These are phyloP conservation scores for Dendrophyllia cribrosa DNA, from an alignment of 64 coral and sea anemone genomes.

Conservation along the genomic window DNA sequence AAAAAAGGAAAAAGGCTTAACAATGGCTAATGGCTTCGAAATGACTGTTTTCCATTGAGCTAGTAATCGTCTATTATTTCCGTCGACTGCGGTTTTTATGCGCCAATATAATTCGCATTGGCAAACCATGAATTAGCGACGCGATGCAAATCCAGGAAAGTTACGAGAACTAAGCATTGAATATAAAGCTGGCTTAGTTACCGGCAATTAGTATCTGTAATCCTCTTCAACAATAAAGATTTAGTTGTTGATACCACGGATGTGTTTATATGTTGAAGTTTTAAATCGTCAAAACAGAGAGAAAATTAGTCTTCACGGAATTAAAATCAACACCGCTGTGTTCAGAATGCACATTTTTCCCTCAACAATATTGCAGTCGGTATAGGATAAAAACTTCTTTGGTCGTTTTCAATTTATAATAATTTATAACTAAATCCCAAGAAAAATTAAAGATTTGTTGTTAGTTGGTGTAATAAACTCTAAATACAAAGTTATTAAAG, in stretches of 20 bases:
- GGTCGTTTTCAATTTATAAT: no score
- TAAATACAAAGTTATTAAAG: no score
- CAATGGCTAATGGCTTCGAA: no score
- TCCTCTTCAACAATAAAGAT: not conserved
- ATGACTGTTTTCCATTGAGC: not conserved
- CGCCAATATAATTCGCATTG: not conserved
- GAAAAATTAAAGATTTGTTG: no score
- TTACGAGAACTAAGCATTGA: not conserved
- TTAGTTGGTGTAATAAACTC: no score
- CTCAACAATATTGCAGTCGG: no score
- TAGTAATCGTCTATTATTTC: not conserved
- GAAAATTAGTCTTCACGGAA: not conserved
- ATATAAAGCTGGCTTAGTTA: no score
- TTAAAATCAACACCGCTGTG: no score
- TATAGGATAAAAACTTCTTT: no score
- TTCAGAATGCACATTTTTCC: no score
- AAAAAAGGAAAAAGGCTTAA: not conserved
- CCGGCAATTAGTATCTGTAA: not conserved
- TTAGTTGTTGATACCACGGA: not conserved
- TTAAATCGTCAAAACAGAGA: not conserved
- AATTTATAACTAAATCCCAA: no score
- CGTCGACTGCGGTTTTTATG: not conserved
- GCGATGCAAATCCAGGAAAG: not conserved
- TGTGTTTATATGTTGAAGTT: not conserved
- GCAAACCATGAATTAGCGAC: constrained; percentile 20